Base-by-base conservation (phyloP, 92 coral and sea anemone species). In the Porites evermanni region DNA sequence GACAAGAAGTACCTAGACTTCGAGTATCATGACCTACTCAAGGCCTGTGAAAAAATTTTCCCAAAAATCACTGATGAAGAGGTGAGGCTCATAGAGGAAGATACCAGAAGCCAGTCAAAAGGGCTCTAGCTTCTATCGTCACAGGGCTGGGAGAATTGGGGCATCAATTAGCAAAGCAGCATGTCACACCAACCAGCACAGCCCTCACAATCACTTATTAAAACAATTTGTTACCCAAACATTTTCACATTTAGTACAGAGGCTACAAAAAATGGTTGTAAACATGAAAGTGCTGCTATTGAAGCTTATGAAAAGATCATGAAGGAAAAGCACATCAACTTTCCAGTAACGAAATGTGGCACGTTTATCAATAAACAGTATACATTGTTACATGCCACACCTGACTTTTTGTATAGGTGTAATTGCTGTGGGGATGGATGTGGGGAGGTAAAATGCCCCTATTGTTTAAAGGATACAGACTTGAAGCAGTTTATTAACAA, bases 141-240 rank as follows among this genome's bases (percentile, higher is more conserved):
- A 94, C 84, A 87, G 93, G 44, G 91, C 92, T 24, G 97, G 97
- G n/a, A 84, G 93, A 59, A 87, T 94, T 75, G 93, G 97, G 67
- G 94, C 93, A 10, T 91, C 94, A 1, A 54, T 70, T 44, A 83
- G 94, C 81, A 78, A 77, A 51, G 89, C 94, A 12, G 97, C 82
- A 24, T 84, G 85, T 16, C 93, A 89, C 78, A 91, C 93, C 44
- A 89, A 91, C 64, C 91, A 63, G 91, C 91, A 53, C 91, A 80
- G 80, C 90, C 96, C 51, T 84, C 91, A 24, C 89, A 79, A 50
- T 89, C 93, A 20, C 69, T 88, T 32, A 88, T 93, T 23, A 91
- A 91, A 81, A 70, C 87, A 47, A 85, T 93, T 16, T 94, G 93
- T 66, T 91, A 91, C 67, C 98, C 92, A 16, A 82, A 86, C 47